Evolutionary conservation across 2,888 invertebrate genomes (phyloP), one percentile per base, ranked within the genome.

Genomic region (Athripsodes cinereus): DNA sequence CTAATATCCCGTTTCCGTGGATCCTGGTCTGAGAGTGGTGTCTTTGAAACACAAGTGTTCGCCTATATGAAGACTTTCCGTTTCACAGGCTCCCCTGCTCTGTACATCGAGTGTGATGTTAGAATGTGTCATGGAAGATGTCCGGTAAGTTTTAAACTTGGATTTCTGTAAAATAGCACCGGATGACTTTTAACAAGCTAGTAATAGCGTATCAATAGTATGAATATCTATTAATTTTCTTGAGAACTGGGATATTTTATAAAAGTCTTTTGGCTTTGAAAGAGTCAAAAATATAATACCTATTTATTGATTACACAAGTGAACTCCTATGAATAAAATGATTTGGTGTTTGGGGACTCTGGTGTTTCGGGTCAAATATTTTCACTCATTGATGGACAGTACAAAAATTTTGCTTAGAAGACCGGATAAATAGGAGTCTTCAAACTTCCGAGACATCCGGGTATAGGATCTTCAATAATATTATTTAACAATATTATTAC

Each of bases 61-160:
- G 94, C 95, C 8, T 95, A 94, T 69, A 92, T 95, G 90, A 95
- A 95, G 75, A 94, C 95, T 1, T 92, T 92, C 74, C 81, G 95
- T 59, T 95, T 95, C 73, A 95, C 94, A 1, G 94, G 94, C 21
- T 94, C 94, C 0, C 95, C 95, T 0, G 94, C 95, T 5, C 81
- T 95, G 2, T 95, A 95, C 71, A 92, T 95, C 61, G 95, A 95
- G 75, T 95, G 95, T 68, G 95, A 95, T 72, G 94, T 95, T 31
- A 80, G 94, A 66, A 95, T 95, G 95, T 95, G 95, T 71, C 95
- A 95, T 72, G 95, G 95, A 61, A 80, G 92, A 66, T 95, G 95
- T 78, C 95, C 94, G 67, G 95, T 95, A 74, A 84, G 85, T 76
- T 58, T 18, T 16, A 44, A 13, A 13, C 13, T 8, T 10, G 26